These are phyloP conservation scores for Anas georgica DNA, from an alignment of 2,797 vertebrate species.

Conservation along the genomic window DNA sequence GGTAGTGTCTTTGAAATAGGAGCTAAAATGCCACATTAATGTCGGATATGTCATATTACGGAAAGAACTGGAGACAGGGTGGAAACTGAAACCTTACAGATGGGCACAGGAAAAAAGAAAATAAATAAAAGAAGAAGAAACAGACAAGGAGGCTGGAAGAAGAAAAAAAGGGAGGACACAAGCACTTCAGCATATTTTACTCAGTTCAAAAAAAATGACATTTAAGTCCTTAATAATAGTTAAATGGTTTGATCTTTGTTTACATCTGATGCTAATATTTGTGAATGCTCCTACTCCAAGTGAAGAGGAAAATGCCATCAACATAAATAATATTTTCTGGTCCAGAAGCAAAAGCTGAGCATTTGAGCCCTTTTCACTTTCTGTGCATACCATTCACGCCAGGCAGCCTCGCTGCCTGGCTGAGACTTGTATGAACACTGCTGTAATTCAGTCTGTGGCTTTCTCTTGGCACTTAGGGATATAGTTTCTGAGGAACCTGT, in stretches of 20 bases:
- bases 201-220: not conserved
- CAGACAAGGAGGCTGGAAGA: not conserved
- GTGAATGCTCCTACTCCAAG: not conserved
- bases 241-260: not conserved
- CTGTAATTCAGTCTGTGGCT: not conserved
- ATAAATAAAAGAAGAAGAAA: not conserved
- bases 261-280: not conserved
- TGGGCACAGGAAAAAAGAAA: not conserved
- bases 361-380: not conserved
- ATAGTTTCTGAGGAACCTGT: not conserved
- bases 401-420: not conserved
- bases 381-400: not conserved
- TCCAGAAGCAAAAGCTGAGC: not conserved
- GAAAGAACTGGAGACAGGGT: not conserved
- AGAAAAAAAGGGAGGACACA: not conserved
- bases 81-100: not conserved
- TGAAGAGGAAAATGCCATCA: not conserved
- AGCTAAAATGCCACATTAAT: not conserved
- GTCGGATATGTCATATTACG: not conserved
- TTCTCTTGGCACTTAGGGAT: not conserved
- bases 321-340: not conserved
- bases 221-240: not conserved
- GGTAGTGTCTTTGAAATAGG: not conserved
- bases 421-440: not conserved
- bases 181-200: not conserved